A percentile compares a stretch with the other conserved stretches of the same genome.
These are phyloP conservation scores for Athetis lepigone DNA, from an alignment of 2,888 invertebrate species.

Conservation along the genomic window DNA sequence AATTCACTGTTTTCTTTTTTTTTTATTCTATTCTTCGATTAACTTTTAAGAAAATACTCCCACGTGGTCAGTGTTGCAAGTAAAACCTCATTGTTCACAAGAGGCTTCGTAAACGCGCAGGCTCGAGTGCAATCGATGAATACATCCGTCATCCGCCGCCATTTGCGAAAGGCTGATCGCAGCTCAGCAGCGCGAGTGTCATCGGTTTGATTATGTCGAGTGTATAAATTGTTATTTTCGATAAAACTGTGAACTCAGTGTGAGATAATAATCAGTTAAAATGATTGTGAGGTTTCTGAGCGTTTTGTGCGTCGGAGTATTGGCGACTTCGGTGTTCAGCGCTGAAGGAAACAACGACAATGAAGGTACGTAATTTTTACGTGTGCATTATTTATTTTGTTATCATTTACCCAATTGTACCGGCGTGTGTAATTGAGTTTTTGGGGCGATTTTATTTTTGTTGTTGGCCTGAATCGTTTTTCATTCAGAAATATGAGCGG, in stretches of 20 bases:
- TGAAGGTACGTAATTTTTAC: conserved; percentile 85
- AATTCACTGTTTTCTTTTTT: fast-evolving
- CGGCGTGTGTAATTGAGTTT: conserved; percentile 55
- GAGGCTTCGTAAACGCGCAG: conserved; percentile 78
- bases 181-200: conserved; percentile 86
- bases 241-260: conserved; percentile 87
- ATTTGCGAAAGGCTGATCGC: conserved; percentile 89
- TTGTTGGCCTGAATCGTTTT: conserved; percentile 54
- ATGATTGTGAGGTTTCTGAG: conserved; percentile 90
- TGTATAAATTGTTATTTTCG: conserved; percentile 85
- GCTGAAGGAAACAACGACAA: conserved; percentile 88
- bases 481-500: conserved; percentile 63
- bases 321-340: conserved; percentile 86
- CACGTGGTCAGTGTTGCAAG: conserved; percentile 55
- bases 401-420: conserved; percentile 66
- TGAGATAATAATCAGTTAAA: conserved; percentile 82
- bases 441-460: conserved; percentile 63
- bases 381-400: conserved; percentile 78
- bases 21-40: neutral
- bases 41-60: neutral
- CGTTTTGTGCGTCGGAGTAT: conserved; percentile 88
- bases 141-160: conserved; percentile 90
- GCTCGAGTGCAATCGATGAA: conserved; percentile 88
- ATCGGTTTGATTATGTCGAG: conserved; percentile 87
- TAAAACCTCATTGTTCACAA: conserved; percentile 34